Percentiles rank a stretch among this genome's conserved stretches.
Evolutionary conservation across 2,888 invertebrate genomes (phyloP).

Genomic region (Chouioia cunea): DNA sequence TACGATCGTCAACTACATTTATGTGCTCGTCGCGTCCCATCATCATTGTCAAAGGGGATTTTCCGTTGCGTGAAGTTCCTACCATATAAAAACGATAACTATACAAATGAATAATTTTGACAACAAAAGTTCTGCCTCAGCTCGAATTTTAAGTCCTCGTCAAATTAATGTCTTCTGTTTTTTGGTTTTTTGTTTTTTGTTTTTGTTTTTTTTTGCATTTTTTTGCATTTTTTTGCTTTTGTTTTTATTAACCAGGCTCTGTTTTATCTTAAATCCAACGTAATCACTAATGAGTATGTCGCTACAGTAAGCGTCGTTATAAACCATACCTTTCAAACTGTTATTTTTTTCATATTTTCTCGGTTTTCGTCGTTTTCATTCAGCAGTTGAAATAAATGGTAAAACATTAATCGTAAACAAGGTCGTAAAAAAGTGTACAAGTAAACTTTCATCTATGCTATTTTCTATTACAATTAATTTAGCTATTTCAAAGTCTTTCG

Average conservation of each 20-base stretch:
- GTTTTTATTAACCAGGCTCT: too few species aligned
- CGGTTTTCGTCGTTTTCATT: too few species aligned
- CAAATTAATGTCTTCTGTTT: too few species aligned
- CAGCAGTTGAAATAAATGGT: too few species aligned
- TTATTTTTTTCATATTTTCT: too few species aligned
- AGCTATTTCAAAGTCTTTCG: slow-evolving; percentile 18
- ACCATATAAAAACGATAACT: slow-evolving; percentile 56
- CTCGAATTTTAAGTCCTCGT: not conserved
- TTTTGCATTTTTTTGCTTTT: too few species aligned
- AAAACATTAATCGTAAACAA: not conserved
- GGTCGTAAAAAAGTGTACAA: slow-evolving; percentile 2
- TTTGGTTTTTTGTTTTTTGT: slow-evolving; percentile 21
- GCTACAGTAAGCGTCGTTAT: too few species aligned
- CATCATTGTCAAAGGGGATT: slow-evolving; percentile 35
- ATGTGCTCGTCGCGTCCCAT: too few species aligned
- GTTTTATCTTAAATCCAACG: too few species aligned
- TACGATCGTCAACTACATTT: too few species aligned
- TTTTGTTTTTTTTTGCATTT: not conserved
- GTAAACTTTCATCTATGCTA: not conserved
- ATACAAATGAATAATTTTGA: slow-evolving; percentile 51
- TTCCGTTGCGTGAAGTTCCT: slow-evolving; percentile 49
- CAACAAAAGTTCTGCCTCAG: slow-evolving; percentile 58
- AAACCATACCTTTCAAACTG: too few species aligned
- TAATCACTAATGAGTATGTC: too few species aligned
- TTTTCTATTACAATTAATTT: not conserved